Base-by-base conservation (phyloP, 2,797 vertebrate genomes). In the Tenualosa ilisha region DNA sequence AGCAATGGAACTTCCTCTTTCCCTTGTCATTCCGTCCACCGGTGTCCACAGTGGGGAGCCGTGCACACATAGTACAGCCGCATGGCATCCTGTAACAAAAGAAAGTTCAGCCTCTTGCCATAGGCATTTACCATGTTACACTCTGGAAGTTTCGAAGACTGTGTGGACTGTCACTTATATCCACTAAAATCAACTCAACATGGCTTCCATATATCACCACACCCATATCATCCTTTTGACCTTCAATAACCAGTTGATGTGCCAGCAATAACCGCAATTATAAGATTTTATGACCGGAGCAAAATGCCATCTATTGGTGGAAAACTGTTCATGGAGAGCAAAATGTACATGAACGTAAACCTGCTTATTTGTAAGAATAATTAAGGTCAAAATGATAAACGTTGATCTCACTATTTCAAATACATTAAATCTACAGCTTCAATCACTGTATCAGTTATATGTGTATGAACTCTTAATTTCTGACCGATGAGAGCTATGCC, bases 31-130 rank as follows among this genome's bases (percentile, higher is more conserved):
- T 98, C 97, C 0, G 98, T 98, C 98, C 97, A 99, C 85, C 97
- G 94, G 91, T 98, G 97, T 91, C 97, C 97, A 13, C 98, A 99
- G 92, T 99, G 97, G 1, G 97, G 97, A 0, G 97, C 97, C 0
- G 97, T 98, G 92, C 97, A 99, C 12, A 99, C 97, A 4, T 98
- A 99, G 91, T 99, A 99, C 26, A 99, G 93, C 72, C 98, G 94
- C 97, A 99, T 98, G 49, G 97, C 98, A 2, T 99, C 98, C 97
- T 99, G 89, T 22, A 46, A 68, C 20, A 65, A 26, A 87, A 81
- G 20, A 5, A 51, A 12, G 0, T 31, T 49, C 61, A 61, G 49
- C 6, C 20, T 20, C 17, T 56, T 6, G 13, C 17, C 54, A 20
- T 56, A 20, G 4, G 20, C 54, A 63, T 63, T 63, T 24, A 56